Conservation (phyloP, 92 coral and sea anemone genomes). For the Metridium senile region DNA sequence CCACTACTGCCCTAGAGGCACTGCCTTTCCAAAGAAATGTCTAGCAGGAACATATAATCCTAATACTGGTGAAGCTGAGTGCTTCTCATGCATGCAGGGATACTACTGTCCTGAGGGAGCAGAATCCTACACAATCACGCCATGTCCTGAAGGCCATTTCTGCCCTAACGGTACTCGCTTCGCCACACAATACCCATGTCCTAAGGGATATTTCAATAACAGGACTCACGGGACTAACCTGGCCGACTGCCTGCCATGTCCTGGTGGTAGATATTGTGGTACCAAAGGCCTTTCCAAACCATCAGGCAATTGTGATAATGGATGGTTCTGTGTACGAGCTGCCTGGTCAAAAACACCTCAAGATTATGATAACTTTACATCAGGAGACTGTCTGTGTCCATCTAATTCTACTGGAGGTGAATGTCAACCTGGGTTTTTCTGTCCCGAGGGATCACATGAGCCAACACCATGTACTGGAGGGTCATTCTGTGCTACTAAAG, state of each 20-base stretch:
- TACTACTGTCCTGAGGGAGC: constrained; percentile 92
- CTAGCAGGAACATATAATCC: constrained; percentile 92
- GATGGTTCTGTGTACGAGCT: constrained; percentile 89
- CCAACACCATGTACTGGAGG: constrained; percentile 92
- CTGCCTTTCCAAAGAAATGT: constrained; percentile 84
- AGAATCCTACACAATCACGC: constrained; percentile 51
- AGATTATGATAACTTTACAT: constrained; percentile 91
- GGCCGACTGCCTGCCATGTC: constrained; percentile 85
- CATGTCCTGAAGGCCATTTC: constrained; percentile 92
- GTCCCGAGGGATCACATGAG: constrained; percentile 82
- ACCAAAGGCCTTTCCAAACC: constrained; percentile 79
- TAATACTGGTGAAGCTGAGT: constrained; percentile 86
- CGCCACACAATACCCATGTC: constrained; percentile 76
- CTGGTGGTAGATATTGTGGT: constrained; percentile 88
- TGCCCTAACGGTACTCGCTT: constrained; percentile 91
- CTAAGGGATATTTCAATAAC: constrained; percentile 87
- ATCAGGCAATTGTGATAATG: constrained; percentile 81
- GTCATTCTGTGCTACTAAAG: constrained; percentile 74
- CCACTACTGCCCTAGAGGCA: constrained; percentile 89
- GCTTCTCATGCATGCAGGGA: constrained; percentile 85
- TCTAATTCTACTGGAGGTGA: constrained; percentile 94
- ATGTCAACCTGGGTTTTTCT: constrained; percentile 93
- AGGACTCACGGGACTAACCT: constrained; percentile 63
- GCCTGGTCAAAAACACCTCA: constrained; percentile 85
- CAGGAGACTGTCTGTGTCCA: constrained; percentile 96